Conservation (phyloP, 1,140 invertebrate species). For the Holcopasites calliopsidis region DNA sequence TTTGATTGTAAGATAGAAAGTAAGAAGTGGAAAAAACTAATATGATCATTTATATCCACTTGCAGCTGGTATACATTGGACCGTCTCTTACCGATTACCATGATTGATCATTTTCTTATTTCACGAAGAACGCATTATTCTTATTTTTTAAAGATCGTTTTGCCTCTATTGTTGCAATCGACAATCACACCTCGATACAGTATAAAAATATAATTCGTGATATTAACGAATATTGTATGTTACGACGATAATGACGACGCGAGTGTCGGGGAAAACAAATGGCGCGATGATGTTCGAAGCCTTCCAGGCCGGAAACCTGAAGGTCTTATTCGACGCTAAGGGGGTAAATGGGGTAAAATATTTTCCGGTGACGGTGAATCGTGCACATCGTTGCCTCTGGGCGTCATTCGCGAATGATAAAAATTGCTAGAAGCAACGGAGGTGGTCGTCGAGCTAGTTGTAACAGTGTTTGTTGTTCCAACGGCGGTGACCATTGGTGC, state of each 20-base stretch:
- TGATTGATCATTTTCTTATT: constrained; percentile 22
- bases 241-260: constrained; percentile 64
- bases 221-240: constrained; percentile 71
- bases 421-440: constrained; percentile 47
- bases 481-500: constrained; percentile 38
- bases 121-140: constrained; percentile 16
- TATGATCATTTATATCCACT: constrained; percentile 27
- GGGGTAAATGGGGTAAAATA: constrained; percentile 74
- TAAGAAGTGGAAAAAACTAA: constrained; percentile 50
- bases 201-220: constrained; percentile 79
- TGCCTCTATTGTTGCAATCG: constrained; percentile 25
- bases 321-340: constrained; percentile 71
- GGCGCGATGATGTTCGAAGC: constrained; percentile 52
- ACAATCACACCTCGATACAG: constrained; percentile 72
- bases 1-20: constrained; percentile 39
- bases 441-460: constrained; percentile 47
- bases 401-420: constrained; percentile 55
- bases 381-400: constrained; percentile 52
- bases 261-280: constrained; percentile 42
- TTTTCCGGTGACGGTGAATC: constrained; percentile 73
- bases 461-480: constrained; percentile 44
- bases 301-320: constrained; percentile 48
- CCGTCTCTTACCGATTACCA: constrained; percentile 9
- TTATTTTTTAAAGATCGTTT: background rate
- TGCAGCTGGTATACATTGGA: constrained; percentile 13